phyloP scores from a whole-genome alignment of 2,888 invertebrate species.

The Agrypnus murinus region DNA sequence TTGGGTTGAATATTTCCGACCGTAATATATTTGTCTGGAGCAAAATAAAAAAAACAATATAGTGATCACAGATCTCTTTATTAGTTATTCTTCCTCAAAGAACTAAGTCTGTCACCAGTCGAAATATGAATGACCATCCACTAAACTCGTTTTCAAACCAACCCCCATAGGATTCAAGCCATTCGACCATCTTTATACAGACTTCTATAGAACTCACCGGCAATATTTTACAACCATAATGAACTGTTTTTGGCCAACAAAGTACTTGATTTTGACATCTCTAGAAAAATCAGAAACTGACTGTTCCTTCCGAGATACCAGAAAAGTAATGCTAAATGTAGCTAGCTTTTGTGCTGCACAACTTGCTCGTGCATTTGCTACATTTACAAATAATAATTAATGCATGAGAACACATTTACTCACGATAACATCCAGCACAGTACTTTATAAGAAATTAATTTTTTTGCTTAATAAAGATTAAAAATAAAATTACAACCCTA shows the following conservation, averaged over 20 bases:
- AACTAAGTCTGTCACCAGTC: constrained; percentile 57
- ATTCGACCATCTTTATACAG: constrained; percentile 48
- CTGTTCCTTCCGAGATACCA: too few relatives aligned
- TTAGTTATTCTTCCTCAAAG: constrained; percentile 66
- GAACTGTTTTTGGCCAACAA: constrained; percentile 55
- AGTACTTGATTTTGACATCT: too few relatives aligned
- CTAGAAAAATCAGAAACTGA: too few relatives aligned
- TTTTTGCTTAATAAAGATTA: too few relatives aligned
- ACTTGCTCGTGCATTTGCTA: too few relatives aligned
- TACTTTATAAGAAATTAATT: too few relatives aligned
- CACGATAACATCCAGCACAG: too few relatives aligned
- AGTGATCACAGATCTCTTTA: constrained; percentile 66
- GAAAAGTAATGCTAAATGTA: too few relatives aligned
- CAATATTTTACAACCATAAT: constrained; percentile 53
- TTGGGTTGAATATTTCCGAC: constrained; percentile 44
- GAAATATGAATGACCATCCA: constrained; percentile 54
- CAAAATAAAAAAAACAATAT: constrained; percentile 65
- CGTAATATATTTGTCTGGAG: constrained; percentile 61
- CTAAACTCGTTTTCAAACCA: constrained; percentile 38
- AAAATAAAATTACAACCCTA: too few relatives aligned
- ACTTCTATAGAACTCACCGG: constrained; percentile 37
- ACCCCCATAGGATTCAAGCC: constrained; percentile 47
- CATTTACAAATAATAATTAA: too few relatives aligned
- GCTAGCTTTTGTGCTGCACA: too few relatives aligned
- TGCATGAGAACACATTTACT: too few relatives aligned